These are phyloP conservation scores for Intellagama lesueurii DNA, from an alignment of 2,797 vertebrate species.

Conservation along the genomic window DNA sequence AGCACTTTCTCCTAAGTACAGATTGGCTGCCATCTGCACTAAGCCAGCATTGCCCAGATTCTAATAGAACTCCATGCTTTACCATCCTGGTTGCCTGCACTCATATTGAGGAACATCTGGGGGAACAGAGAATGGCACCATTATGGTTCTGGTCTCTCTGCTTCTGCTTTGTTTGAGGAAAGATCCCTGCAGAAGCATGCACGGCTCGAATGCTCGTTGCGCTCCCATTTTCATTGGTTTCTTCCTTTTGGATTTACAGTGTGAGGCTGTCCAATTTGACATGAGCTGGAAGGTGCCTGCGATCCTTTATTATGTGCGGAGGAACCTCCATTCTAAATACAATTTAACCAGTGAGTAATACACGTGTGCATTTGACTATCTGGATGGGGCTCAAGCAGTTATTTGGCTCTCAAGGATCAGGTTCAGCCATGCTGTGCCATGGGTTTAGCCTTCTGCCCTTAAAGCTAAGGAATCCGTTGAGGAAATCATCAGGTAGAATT, in stretches of 20 bases:
- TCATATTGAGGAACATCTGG: background rate
- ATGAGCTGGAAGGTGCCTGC: conserved; percentile 96
- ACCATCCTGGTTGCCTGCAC: background rate
- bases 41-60: background rate
- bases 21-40: too few relatives aligned
- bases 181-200: background rate
- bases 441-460: background rate
- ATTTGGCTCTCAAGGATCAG: background rate
- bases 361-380: background rate
- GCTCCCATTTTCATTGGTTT: background rate
- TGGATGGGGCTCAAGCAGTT: background rate
- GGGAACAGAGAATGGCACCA: too few relatives aligned
- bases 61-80: background rate
- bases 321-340: conserved; percentile 93
- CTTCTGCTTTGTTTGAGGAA: background rate
- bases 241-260: conserved; percentile 75
- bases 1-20: background rate
- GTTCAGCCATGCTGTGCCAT: background rate
- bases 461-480: background rate
- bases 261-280: conserved; percentile 95
- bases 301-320: conserved; percentile 93
- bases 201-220: background rate
- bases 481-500: background rate
- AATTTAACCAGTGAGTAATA: conserved; percentile 89
- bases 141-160: background rate